These are phyloP conservation scores for Cololabis saira DNA, from an alignment of 2,113 vertebrate species.

Conservation along the genomic window DNA sequence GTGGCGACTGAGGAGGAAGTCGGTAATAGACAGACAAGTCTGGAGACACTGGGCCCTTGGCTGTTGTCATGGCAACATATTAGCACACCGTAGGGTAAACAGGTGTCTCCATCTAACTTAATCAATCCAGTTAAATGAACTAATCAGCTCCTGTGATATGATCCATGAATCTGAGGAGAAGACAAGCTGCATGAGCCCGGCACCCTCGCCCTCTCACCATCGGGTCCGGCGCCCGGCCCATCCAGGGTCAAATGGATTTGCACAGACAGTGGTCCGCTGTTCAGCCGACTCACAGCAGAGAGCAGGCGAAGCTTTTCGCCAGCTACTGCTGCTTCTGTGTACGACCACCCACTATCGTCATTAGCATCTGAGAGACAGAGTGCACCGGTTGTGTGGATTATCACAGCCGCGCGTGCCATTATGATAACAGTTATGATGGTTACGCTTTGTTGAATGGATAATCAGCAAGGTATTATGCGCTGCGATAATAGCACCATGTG, in stretches of 20 bases:
- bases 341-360: conserved; percentile 72
- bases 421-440: conserved; percentile 72
- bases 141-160: conserved; percentile 52
- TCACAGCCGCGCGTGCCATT: conserved; percentile 62
- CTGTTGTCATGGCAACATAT: conserved; percentile 64
- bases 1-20: conserved; percentile 30
- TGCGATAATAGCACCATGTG: conserved; percentile 73
- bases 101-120: conserved; percentile 67
- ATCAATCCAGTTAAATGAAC: conserved; percentile 57
- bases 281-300: conserved; percentile 41
- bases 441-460: conserved; percentile 74
- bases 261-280: neutral
- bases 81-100: conserved; percentile 57
- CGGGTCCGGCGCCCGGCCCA: neutral
- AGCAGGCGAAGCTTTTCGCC: conserved; percentile 32
- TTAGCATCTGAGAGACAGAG: conserved; percentile 70
- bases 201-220: neutral
- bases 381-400: conserved; percentile 66
- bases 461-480: conserved; percentile 80
- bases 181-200: neutral
- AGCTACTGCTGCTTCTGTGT: conserved; percentile 53
- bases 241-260: conserved; percentile 42
- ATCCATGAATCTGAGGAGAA: conserved; percentile 20
- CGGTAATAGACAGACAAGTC: conserved; percentile 27
- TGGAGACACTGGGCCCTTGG: conserved; percentile 38